A percentile compares a stretch with the other conserved stretches of the same genome.
These are phyloP conservation scores for Linnaemya tessellans DNA, from an alignment of 2,888 invertebrate species.

Conservation along the genomic window DNA sequence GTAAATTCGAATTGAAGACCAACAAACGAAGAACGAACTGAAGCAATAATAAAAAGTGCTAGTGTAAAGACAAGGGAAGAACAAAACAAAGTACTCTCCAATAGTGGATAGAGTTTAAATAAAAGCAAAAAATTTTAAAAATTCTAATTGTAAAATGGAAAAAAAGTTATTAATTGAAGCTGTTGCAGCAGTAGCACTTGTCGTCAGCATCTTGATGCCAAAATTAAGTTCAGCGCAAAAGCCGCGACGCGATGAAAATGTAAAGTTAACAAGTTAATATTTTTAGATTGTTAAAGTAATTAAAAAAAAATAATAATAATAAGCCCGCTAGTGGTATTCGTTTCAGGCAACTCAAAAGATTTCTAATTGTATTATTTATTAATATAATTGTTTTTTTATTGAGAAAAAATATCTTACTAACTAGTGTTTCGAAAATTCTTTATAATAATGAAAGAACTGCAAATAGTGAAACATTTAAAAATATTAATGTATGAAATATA, in stretches of 20 bases:
- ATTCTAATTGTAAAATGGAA: conserved; percentile 46
- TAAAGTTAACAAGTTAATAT: conserved; percentile 53
- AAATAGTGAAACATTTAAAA: too few relatives aligned
- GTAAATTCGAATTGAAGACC: conserved; percentile 54
- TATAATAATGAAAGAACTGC: too few relatives aligned
- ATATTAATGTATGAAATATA: too few relatives aligned
- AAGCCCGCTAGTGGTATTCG: too few relatives aligned
- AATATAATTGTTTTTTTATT: too few relatives aligned
- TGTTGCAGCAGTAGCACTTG: conserved; percentile 3
- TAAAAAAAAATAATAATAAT: background rate
- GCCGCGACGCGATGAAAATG: conserved; percentile 65
- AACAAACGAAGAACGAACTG: conserved; percentile 9
- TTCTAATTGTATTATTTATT: too few relatives aligned
- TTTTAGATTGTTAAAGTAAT: conserved; percentile 7
- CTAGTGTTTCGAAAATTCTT: too few relatives aligned
- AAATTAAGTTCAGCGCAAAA: conserved; percentile 56
- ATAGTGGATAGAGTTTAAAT: conserved; percentile 5
- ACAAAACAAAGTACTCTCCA: background rate
- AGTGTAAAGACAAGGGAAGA: conserved; percentile 13
- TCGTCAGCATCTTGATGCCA: conserved; percentile 55
- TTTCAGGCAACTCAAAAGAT: too few relatives aligned
- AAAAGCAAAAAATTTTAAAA: background rate
- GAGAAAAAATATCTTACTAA: too few relatives aligned
- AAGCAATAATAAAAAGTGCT: conserved; percentile 21
- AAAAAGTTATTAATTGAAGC: conserved; percentile 61